phyloP scores from a whole-genome alignment of 2,888 invertebrate genomes.

The Disparrhopalites patrizii region DNA sequence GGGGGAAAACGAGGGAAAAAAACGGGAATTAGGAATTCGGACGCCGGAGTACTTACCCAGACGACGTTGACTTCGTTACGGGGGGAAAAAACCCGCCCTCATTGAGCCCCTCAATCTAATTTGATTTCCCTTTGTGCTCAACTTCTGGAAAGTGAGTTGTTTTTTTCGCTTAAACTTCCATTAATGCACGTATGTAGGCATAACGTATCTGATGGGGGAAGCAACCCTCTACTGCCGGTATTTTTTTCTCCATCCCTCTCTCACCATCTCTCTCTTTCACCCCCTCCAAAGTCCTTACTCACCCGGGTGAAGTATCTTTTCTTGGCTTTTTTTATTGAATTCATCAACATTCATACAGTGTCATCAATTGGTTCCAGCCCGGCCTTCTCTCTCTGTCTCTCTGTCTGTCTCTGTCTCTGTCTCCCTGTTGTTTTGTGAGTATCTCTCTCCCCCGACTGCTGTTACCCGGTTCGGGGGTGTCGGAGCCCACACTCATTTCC shows the following conservation, averaged over 20 bases:
- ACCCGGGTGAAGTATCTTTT: neutral
- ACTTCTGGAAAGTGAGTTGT: constrained; percentile 19
- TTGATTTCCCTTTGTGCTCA: constrained; percentile 25
- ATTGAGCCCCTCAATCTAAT: constrained; percentile 26
- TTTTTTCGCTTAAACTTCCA: constrained; percentile 17
- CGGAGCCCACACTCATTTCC: too few species aligned
- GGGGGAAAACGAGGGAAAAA: too few species aligned
- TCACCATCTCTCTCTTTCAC: neutral
- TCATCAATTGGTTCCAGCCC: too few species aligned
- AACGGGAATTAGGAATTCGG: constrained; percentile 18
- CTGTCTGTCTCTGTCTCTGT: neutral
- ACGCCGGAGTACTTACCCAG: constrained; percentile 11
- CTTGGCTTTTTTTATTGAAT: constrained; percentile 3
- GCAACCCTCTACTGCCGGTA: neutral
- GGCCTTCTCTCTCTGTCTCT: too few species aligned
- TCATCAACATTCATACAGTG: constrained; percentile 8
- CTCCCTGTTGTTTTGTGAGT: too few species aligned
- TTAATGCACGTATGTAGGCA: constrained; percentile 7
- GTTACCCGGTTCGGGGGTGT: too few species aligned
- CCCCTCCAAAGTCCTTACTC: too few species aligned
- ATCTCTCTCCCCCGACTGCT: too few species aligned
- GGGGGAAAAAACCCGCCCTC: too few species aligned
- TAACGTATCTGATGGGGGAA: too few species aligned
- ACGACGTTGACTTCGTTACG: constrained; percentile 18
- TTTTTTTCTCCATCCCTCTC: neutral